phyloP scores from a whole-genome alignment of 1,140 invertebrate species.

The Penaeus chinensis region DNA sequence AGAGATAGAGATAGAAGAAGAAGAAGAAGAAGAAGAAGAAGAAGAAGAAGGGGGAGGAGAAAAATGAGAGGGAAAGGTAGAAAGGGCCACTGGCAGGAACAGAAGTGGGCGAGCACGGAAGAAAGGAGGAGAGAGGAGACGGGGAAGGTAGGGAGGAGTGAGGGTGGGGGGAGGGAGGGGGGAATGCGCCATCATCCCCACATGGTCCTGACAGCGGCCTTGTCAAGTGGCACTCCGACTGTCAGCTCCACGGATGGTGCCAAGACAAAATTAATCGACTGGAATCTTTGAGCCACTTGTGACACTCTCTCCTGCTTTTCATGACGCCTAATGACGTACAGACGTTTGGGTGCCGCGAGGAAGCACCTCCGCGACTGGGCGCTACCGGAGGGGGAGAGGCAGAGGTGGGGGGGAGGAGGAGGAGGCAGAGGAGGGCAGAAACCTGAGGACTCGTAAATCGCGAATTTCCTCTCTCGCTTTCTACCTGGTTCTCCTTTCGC shows the following conservation, averaged over 20 bases:
- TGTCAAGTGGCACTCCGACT: slow-evolving; percentile 51
- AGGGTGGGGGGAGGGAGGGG: not conserved
- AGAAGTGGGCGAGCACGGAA: too few relatives aligned
- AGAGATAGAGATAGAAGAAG: not conserved
- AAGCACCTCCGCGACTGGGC: too few relatives aligned
- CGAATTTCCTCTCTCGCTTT: too few relatives aligned
- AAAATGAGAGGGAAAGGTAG: not conserved
- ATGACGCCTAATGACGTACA: too few relatives aligned
- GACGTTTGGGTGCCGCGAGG: too few relatives aligned
- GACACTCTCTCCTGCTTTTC: not conserved
- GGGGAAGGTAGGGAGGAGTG: not conserved
- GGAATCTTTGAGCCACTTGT: slow-evolving; percentile 43
- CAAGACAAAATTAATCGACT: slow-evolving; percentile 49
- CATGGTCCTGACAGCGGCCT: slow-evolving; percentile 41
- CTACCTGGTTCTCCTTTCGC: too few relatives aligned
- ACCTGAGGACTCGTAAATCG: too few relatives aligned
- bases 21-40: not conserved
- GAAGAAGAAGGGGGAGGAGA: not conserved
- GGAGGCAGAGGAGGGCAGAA: too few relatives aligned
- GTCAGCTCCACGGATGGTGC: slow-evolving; percentile 22
- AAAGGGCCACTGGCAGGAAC: not conserved
- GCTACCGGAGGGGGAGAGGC: too few relatives aligned
- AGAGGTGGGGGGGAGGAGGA: too few relatives aligned
- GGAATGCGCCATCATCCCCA: slow-evolving; percentile 43
- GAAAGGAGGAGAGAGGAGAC: not conserved